Evolutionary conservation across 2,797 vertebrate species (phyloP).

Genomic region (Thripadectes ignobilis): DNA sequence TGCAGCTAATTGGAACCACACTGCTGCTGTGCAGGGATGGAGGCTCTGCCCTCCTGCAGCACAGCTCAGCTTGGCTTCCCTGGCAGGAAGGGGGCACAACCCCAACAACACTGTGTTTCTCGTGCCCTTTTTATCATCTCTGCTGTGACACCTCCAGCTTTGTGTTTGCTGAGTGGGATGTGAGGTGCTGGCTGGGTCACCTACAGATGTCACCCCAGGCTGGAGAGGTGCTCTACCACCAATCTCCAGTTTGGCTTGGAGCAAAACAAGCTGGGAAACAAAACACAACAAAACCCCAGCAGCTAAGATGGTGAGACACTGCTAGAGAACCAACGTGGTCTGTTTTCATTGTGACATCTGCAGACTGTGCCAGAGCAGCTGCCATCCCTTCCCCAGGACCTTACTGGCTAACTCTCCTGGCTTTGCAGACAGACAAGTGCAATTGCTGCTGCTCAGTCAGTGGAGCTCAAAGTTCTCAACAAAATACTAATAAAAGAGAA

Average conservation of each 20-base stretch:
- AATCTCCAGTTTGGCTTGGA: neutral
- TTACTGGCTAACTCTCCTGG: neutral
- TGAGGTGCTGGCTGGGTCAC: neutral
- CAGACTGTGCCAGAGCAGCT: neutral
- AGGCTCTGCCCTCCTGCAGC: neutral
- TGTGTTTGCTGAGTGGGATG: neutral
- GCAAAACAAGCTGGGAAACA: neutral
- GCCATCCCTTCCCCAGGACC: neutral
- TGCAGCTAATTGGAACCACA: constrained; percentile 22
- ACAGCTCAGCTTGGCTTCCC: neutral
- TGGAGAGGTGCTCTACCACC: neutral
- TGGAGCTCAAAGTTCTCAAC: neutral
- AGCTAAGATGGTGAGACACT: neutral
- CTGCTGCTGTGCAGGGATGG: neutral
- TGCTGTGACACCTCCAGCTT: neutral
- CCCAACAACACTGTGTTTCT: neutral
- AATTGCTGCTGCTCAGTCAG: neutral
- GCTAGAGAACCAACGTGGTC: neutral
- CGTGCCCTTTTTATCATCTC: neutral
- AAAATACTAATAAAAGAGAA: neutral
- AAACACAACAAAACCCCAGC: neutral
- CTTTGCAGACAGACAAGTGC: neutral
- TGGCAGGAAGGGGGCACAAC: neutral
- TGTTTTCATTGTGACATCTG: neutral
- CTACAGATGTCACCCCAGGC: neutral